Evolutionary conservation across 2,888 invertebrate species (phyloP), one percentile per base, ranked within the genome.

Genomic region (Monochamus alternatus): DNA sequence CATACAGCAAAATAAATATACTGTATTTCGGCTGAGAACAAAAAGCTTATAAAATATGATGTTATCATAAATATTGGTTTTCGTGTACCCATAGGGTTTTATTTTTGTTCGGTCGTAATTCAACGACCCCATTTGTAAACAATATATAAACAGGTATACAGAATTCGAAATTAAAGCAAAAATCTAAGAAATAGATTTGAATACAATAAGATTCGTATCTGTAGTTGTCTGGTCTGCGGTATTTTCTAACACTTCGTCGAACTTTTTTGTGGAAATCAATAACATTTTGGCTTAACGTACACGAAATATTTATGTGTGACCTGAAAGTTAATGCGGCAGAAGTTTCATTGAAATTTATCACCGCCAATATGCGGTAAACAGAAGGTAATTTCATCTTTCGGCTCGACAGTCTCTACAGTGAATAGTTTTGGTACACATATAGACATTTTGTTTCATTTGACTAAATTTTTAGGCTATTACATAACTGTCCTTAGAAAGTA

Each of bases 181-280:
- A 80, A 80, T 81, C 82, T 78, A 81, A 82, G 81, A 82, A 80
- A 79, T 80, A 75, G 75, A 84, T 84, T 82, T 84, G 80, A 84
- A 84, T 84, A 84, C 84, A 84, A 84, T 82, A 79, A 81, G 83
- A 84, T 83, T 78, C 76, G 65, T 81, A 82, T 83, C 82, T 80
- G 59, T 74, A 64, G 44, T 44, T 43, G 75, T 59, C 44, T 30
- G 30, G 60, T 68, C 69, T 51, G 69, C 60, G 60, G 69, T 51
- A 60, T 69, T 58, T 69, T 69, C 69, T 69, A 69, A 60, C 60
- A 69, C 69, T 69, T 69, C 60, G 60, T 30, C 47, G 51, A 59
- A 64, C 64, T 22, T 58, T 55, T 68, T 68, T 32, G 38, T 14
- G 58, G 58, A 58, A 64, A 43, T 64, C 64, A 43, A 64, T 64